Conservation (phyloP, 2,888 invertebrate species). For the Epinotia nisella region DNA sequence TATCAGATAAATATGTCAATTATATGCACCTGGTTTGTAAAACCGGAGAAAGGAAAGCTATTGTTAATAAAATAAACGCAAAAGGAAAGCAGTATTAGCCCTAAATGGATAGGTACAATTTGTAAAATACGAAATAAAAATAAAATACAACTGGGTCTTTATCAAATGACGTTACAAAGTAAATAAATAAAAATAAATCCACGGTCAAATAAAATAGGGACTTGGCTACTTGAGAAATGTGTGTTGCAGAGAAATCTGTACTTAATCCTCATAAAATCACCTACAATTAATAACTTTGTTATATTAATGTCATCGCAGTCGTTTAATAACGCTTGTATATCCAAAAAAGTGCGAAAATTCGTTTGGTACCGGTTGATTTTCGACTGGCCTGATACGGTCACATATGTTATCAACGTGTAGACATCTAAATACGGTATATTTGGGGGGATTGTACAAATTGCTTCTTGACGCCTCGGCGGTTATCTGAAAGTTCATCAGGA, state of each 20-base stretch:
- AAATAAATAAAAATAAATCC: not conserved
- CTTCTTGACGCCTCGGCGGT: slow-evolving; percentile 67
- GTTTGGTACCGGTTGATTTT: slow-evolving; percentile 18
- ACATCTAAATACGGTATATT: slow-evolving; percentile 69
- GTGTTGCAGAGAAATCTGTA: not conserved
- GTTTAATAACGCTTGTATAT: slow-evolving; percentile 28
- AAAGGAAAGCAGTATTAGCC: not conserved
- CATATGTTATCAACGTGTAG: slow-evolving; percentile 62
- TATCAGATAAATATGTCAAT: not conserved
- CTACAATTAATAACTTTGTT: slow-evolving; percentile 40
- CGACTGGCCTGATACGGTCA: slow-evolving; percentile 48
- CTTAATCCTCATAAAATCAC: slow-evolving; percentile 7
- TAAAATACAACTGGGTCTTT: not conserved
- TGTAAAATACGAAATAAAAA: not conserved
- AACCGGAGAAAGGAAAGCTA: not conserved
- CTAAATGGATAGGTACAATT: slow-evolving; percentile 4
- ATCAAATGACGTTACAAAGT: not conserved
- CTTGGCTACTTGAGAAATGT: not conserved
- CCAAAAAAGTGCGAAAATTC: slow-evolving; percentile 29
- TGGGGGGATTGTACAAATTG: slow-evolving; percentile 74
- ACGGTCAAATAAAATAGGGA: slow-evolving; percentile 3
- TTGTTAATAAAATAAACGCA: slow-evolving; percentile 1
- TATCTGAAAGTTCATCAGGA: slow-evolving; percentile 67
- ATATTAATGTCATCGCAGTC: slow-evolving; percentile 40
- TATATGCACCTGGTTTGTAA: not conserved